Percentiles rank a stretch among this genome's conserved stretches.
Conservation (phyloP, 2,797 vertebrate genomes). For the Botia kubotai region DNA sequence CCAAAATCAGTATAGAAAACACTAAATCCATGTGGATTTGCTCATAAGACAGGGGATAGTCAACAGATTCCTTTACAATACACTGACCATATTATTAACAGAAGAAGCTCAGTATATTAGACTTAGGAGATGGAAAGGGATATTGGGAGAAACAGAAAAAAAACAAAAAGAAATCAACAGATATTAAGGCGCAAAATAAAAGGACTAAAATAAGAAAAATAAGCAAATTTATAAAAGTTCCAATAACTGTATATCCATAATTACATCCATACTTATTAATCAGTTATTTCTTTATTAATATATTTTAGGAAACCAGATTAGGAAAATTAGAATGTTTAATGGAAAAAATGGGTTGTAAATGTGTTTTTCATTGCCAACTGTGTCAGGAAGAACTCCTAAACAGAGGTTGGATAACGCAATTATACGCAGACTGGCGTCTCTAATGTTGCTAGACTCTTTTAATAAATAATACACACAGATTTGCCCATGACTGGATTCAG, state of each 20-base stretch:
- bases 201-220: neutral
- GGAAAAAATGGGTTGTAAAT: too few relatives aligned
- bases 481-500: neutral
- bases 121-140: neutral
- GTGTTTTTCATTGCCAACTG: too few relatives aligned
- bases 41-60: neutral
- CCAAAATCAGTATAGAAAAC: neutral
- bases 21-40: neutral
- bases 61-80: neutral
- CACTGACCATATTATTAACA: neutral
- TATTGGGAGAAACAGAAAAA: too few relatives aligned
- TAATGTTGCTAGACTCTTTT: conserved; percentile 9
- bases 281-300: too few relatives aligned
- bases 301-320: too few relatives aligned
- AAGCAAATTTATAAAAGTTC: neutral
- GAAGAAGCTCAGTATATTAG: neutral
- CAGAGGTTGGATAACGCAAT: neutral
- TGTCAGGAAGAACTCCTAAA: too few relatives aligned
- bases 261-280: too few relatives aligned
- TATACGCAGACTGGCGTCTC: conserved; percentile 14
- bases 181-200: too few relatives aligned
- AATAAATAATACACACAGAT: neutral
- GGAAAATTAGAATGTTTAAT: too few relatives aligned
- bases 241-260: neutral
- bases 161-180: too few relatives aligned